Conservation (phyloP, 2,888 invertebrate genomes). For the Phania funesta region DNA sequence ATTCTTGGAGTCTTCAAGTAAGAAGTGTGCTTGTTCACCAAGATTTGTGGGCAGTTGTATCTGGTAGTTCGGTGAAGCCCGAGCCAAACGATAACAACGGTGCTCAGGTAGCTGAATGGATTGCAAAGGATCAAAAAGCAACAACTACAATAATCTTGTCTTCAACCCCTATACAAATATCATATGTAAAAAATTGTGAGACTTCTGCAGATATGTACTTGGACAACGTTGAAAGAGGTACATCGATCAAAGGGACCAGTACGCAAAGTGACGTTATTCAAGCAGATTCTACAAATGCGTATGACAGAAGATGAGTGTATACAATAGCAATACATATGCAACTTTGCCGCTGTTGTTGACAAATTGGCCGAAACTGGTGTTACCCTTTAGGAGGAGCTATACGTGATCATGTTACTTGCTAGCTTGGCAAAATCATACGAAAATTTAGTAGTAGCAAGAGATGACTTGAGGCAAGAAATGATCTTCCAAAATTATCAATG, state of each 20-base stretch:
- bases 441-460: slow-evolving; percentile 54
- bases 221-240: slow-evolving; percentile 40
- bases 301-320: slow-evolving; percentile 26
- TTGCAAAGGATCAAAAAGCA: neutral
- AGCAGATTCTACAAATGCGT: slow-evolving; percentile 18
- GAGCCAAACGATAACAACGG: neutral
- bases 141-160: neutral
- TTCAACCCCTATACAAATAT: slow-evolving; percentile 36
- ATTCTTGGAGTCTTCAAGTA: neutral
- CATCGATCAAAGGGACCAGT: slow-evolving; percentile 57
- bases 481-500: slow-evolving; percentile 33
- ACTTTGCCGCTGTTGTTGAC: slow-evolving; percentile 13
- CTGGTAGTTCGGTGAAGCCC: neutral
- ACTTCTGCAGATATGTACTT: slow-evolving; percentile 46
- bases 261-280: slow-evolving; percentile 55
- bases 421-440: slow-evolving; percentile 57
- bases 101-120: neutral
- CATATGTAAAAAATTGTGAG: slow-evolving; percentile 35
- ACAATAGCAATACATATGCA: slow-evolving; percentile 28
- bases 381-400: slow-evolving; percentile 47
- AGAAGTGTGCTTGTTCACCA: neutral
- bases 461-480: slow-evolving; percentile 48
- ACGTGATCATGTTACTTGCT: slow-evolving; percentile 47
- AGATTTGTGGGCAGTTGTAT: slow-evolving; percentile 7
- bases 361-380: slow-evolving; percentile 54